Evolutionary conservation across 2,888 invertebrate genomes (phyloP).

Genomic region (Chesias legatella): DNA sequence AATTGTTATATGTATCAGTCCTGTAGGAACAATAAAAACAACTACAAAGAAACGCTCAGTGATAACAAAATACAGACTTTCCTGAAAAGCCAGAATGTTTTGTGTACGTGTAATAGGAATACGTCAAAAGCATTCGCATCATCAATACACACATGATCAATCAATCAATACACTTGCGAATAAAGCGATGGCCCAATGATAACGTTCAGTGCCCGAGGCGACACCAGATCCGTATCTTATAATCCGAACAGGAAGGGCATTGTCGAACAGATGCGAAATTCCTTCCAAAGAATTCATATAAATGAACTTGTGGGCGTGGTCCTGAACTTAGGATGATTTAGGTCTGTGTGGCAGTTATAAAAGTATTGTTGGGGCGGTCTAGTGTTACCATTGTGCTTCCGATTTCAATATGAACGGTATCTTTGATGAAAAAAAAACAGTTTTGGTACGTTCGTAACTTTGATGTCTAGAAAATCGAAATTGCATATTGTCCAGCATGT

Average conservation of each 20-base stretch:
- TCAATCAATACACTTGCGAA: constrained; percentile 47
- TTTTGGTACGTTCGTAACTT: no score
- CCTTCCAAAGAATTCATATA: constrained; percentile 47
- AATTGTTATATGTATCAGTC: no score
- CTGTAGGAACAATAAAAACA: no score
- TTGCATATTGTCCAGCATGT: no score
- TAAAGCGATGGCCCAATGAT: constrained; percentile 47
- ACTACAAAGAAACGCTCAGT: no score
- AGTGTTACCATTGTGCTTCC: constrained; percentile 30
- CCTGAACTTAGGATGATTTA: constrained; percentile 47
- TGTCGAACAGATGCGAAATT: constrained; percentile 78
- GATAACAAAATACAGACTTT: not conserved
- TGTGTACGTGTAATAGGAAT: constrained; percentile 7
- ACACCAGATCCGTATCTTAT: constrained; percentile 68
- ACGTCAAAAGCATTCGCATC: constrained; percentile 7
- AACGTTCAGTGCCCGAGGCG: constrained; percentile 59
- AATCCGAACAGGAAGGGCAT: constrained; percentile 77
- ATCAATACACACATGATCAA: constrained; percentile 21
- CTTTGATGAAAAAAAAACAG: constrained; percentile 6
- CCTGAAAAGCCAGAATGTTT: constrained; percentile 4
- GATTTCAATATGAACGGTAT: constrained; percentile 7
- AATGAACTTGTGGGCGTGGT: constrained; percentile 68
- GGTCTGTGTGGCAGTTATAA: constrained; percentile 37
- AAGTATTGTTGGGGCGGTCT: constrained; percentile 23
- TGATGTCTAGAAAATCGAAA: no score